Percentiles rank a stretch among this genome's conserved stretches.
Evolutionary conservation across 2,113 vertebrate species (phyloP).

Genomic region (Phyllostomus hastatus): DNA sequence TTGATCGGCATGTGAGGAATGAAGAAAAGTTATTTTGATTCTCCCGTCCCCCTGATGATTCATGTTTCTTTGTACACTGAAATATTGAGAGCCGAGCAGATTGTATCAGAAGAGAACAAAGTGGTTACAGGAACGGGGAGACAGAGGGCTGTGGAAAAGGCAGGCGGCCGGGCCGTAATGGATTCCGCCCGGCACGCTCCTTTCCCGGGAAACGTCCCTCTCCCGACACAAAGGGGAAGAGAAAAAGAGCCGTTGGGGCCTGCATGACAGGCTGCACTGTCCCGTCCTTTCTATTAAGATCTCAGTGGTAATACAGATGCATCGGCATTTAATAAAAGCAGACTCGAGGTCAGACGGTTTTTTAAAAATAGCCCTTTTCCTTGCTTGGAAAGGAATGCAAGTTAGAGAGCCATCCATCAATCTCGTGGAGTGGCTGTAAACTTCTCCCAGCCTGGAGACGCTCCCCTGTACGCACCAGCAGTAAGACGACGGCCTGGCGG

Average conservation of each 20-base stretch:
- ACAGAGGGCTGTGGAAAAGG: conserved; percentile 75
- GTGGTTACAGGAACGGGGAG: conserved; percentile 68
- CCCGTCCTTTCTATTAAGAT: conserved; percentile 68
- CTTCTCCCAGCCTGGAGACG: conserved; percentile 44
- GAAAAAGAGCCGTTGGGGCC: conserved; percentile 62
- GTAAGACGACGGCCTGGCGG: not conserved
- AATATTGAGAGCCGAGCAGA: conserved; percentile 69
- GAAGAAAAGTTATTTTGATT: conserved; percentile 63
- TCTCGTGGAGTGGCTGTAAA: conserved; percentile 45
- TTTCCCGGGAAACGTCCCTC: conserved; percentile 71
- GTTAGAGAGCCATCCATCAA: conserved; percentile 55
- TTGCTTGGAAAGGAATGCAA: conserved; percentile 55
- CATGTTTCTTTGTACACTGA: conserved; percentile 72
- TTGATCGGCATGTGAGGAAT: conserved; percentile 55
- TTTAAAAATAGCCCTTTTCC: conserved; percentile 72
- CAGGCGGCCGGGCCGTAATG: conserved; percentile 72
- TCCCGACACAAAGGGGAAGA: conserved; percentile 66
- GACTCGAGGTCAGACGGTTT: conserved; percentile 48
- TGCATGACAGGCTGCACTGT: conserved; percentile 59
- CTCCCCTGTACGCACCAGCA: conserved; percentile 10
- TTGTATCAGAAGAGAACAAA: conserved; percentile 73
- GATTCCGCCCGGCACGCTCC: conserved; percentile 70
- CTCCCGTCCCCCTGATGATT: conserved; percentile 60
- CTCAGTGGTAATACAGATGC: conserved; percentile 71
- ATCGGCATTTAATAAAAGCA: conserved; percentile 70